Evolutionary conservation across 2,888 invertebrate species (phyloP).

Genomic region (Apodemia mormo): DNA sequence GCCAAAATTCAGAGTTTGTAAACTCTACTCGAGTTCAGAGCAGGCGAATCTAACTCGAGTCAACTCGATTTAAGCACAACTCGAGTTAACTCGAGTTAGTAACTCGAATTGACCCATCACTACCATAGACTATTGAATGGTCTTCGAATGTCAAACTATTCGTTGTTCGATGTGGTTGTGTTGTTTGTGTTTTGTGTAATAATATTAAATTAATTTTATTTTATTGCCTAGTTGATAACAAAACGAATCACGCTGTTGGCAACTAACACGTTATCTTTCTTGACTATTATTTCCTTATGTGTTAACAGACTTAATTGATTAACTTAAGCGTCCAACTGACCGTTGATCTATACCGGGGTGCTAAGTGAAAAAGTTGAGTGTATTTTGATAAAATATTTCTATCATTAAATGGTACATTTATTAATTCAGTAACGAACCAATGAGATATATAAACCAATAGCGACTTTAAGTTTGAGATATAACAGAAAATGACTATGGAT

Average conservation of each 20-base stretch:
- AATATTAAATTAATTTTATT: not conserved
- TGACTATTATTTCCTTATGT: not conserved
- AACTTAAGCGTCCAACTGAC: not conserved
- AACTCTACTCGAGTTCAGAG: too few species aligned
- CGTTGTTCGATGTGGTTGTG: not conserved
- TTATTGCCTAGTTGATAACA: not conserved
- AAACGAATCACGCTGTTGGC: not conserved
- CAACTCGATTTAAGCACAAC: too few species aligned
- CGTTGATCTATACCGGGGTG: slow-evolving; percentile 1
- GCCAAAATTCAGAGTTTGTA: too few species aligned
- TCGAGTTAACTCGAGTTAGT: too few species aligned
- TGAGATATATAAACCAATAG: not conserved
- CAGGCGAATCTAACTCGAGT: too few species aligned
- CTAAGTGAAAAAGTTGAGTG: slow-evolving; percentile 1
- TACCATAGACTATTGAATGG: not conserved
- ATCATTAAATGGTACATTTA: not conserved
- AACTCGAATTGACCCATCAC: not conserved
- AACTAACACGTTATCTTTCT: not conserved
- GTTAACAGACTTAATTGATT: not conserved
- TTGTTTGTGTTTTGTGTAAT: not conserved
- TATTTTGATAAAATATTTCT: not conserved
- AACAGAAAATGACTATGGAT: slow-evolving; percentile 53
- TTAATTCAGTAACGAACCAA: not conserved
- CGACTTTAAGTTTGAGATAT: not conserved
- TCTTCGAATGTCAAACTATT: not conserved